phyloP scores from a whole-genome alignment of 2,888 invertebrate species.

The Leucoptera coffeella region DNA sequence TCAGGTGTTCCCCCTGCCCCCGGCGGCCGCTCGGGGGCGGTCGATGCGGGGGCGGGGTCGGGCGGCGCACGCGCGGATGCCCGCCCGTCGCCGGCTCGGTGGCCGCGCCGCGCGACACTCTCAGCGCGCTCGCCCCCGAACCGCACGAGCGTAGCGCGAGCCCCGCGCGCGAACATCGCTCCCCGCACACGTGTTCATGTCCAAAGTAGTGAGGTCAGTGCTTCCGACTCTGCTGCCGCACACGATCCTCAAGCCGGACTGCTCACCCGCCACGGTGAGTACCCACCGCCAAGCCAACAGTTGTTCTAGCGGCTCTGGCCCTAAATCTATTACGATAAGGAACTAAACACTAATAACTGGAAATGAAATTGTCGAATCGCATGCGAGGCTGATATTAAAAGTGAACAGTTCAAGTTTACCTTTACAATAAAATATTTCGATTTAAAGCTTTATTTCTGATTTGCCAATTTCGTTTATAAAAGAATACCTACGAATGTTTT shows the following conservation, averaged over 20 bases:
- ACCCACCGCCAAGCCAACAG: too few relatives aligned
- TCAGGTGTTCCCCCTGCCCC: conserved; percentile 54
- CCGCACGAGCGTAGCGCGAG: conserved; percentile 16
- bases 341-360: conserved; percentile 37
- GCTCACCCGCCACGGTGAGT: conserved; percentile 47
- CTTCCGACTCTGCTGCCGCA: conserved; percentile 46
- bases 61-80: conserved; percentile 23
- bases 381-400: conserved; percentile 45
- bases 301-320: too few relatives aligned
- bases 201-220: conserved; percentile 49
- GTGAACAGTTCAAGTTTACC: conserved; percentile 36
- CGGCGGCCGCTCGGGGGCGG: too few relatives aligned
- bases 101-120: conserved; percentile 15
- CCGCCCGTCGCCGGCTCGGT: conserved; percentile 11
- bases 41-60: conserved; percentile 24
- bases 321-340: conserved; percentile 39
- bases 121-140: conserved; percentile 31
- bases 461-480: too few relatives aligned
- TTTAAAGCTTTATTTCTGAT: not conserved
- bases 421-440: not conserved
- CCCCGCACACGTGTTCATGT: conserved; percentile 35
- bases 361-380: conserved; percentile 48
- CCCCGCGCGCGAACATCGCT: conserved; percentile 21
- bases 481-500: too few relatives aligned
- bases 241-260: conserved; percentile 37